These are phyloP conservation scores for Caenorhabditis latens DNA, from an alignment of 1,140 invertebrate species.

Conservation along the genomic window DNA sequence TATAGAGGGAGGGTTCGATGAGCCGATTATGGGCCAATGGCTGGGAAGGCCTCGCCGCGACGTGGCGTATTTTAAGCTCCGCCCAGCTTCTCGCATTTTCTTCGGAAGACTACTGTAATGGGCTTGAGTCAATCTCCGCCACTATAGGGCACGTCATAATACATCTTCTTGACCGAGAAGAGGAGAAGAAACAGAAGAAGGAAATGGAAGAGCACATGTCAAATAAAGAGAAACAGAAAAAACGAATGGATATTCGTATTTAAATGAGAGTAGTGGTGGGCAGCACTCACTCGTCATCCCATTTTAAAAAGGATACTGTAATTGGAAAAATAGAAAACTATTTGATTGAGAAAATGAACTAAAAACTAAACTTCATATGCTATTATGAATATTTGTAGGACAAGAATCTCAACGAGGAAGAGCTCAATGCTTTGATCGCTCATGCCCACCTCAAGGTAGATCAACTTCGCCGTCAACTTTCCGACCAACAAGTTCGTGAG, in stretches of 20 bases:
- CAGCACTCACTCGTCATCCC: neutral
- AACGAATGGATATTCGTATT: neutral
- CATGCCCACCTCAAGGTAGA: slow-evolving; percentile 80
- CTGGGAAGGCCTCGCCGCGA: neutral
- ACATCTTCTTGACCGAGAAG: neutral
- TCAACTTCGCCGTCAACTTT: slow-evolving; percentile 80
- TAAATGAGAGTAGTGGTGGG: neutral
- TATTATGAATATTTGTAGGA: slow-evolving; percentile 60
- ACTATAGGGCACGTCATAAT: neutral
- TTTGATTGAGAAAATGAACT: too few relatives aligned
- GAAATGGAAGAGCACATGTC: neutral
- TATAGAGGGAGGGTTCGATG: neutral
- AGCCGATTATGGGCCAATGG: neutral
- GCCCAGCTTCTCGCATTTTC: neutral
- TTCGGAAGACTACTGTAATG: slow-evolving; percentile 2
- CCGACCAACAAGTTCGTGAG: slow-evolving; percentile 78
- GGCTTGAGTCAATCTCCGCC: neutral
- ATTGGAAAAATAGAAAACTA: neutral
- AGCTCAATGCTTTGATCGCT: slow-evolving; percentile 80
- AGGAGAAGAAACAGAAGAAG: neutral
- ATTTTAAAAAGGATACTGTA: neutral
- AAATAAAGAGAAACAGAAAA: neutral
- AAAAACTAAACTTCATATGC: neutral
- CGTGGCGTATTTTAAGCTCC: neutral
- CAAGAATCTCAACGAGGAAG: slow-evolving; percentile 79